Base-by-base conservation (phyloP, 2,797 vertebrate species). In the Petrocephalus sullivani region DNA sequence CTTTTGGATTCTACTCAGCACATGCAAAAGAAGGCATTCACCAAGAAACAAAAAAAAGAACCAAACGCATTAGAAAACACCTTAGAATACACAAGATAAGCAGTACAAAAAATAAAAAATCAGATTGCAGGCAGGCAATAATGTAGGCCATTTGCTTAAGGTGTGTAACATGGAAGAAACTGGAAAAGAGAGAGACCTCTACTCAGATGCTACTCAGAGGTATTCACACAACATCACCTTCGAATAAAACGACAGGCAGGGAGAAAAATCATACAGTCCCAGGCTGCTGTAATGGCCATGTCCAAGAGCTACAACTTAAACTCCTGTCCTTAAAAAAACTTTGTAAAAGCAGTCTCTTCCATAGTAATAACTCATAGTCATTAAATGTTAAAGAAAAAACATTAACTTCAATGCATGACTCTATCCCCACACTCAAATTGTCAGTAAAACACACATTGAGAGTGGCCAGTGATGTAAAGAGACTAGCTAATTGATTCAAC, bases 401-500 rank as follows among this genome's bases (percentile, higher is more conserved):
- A 85, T 89, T 87, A 78, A 85, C 28, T 28, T 28, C 41, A 41
- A 89, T 82, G 21, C 83, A 89, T 81, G 14, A 60, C n/a, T 60
- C 33, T 86, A 14, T 46, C 28, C 86, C 56, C 41, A 58, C 16
- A 58, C 9, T 71, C 78, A 78, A 88, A 89, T 87, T 53, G 88
- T 87, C 67, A 86, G 90, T 89, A 88, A 91, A 53, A 89, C 83
- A 87, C 41, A 67, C 16, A 41, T 21, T 83, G 33, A 41, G 56
- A 86, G 88, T 90, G 89, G 58, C n/a, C 61, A 64, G 19, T 54
- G 7, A 81, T 86, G 37, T 54, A 28, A 12, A 82, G 89, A 37
- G 46, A 28, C 21, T 87, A 86, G 89, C 88, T 90, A 91, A 91
- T 90, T 90, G 89, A 71, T 88, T 88, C 84, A 60, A 78, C 89